phyloP scores from a whole-genome alignment of 2,113 vertebrate genomes.

The Nothobranchius furzeri region DNA sequence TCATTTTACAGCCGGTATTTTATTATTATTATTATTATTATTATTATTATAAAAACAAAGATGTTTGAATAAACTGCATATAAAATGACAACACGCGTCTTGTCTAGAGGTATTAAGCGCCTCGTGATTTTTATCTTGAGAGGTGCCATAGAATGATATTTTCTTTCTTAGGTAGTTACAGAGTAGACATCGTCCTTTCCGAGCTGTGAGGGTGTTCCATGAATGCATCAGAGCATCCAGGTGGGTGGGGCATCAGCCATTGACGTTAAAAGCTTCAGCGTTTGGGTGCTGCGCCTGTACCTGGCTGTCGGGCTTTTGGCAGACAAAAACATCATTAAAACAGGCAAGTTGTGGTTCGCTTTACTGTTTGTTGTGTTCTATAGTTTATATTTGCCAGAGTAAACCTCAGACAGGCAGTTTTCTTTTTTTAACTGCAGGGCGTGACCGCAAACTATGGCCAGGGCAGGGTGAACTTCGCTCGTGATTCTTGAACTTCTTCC shows the following conservation, averaged over 20 bases:
- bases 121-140: too few relatives aligned
- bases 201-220: background rate
- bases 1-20: background rate
- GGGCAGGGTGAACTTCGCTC: constrained; percentile 22
- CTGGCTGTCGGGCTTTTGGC: background rate
- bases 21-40: background rate
- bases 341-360: constrained; percentile 39
- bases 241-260: constrained; percentile 37
- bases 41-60: background rate
- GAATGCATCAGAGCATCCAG: constrained; percentile 31
- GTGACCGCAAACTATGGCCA: constrained; percentile 26
- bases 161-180: too few relatives aligned
- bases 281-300: background rate
- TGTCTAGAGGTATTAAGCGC: too few relatives aligned
- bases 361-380: background rate
- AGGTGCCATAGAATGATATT: too few relatives aligned
- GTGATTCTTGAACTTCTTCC: background rate
- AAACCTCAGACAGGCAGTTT: background rate
- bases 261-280: background rate
- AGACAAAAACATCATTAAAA: background rate
- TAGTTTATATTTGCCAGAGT: too few relatives aligned
- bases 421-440: constrained; percentile 34
- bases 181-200: background rate
- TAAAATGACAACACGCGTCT: too few relatives aligned
- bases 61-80: background rate